Evolutionary conservation across 2,113 vertebrate genomes (phyloP), one percentile per base, ranked within the genome.

Genomic region (Campylorhamphus procurvoides): DNA sequence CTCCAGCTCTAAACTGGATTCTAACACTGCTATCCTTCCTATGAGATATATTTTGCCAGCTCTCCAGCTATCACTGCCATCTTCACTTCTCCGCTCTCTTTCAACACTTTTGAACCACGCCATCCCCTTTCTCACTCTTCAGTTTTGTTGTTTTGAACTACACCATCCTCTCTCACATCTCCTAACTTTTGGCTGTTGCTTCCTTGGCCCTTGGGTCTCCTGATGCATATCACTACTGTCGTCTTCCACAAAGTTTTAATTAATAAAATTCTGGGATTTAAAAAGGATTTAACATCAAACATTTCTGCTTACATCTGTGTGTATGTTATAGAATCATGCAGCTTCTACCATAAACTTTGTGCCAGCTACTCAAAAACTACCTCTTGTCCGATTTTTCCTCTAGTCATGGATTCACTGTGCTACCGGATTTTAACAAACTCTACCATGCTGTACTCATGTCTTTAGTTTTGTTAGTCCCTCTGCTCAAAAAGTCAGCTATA

Each of bases 391-490:
- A 42, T 29, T 50, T 84, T 75, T 69, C 14, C 42, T 67, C 33
- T 49, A 63, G 17, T 60, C 75, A n/a, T 12, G 6, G 22, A 64
- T 25, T 73, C 40, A 24, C 16, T 3, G 0, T 12, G 12, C 46
- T 46, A 64, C 18, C 73, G 25, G 39, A 73, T 62, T 84, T 67
- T 8, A 81, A 81, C 27, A 28, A 78, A 72, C 6, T 64, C 18
- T 17, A n/a, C 28, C 22, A 73, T 0, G 1, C 13, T 71, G 33
- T 40, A 46, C 19, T 71, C 5, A 2, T 0, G 2, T 47, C n/a
- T 62, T 75, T 44, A 50, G 8, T 55, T 88, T 35, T 56, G 19
- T 35, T 9, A 87, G n/a, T n/a, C 7, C 6, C 83, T 56, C 28
- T 55, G 39, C 14, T 88, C 53, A 71, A 82, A 24, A 79, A 85